phyloP scores from a whole-genome alignment of 1,140 invertebrate genomes.

The Psix sp. region DNA sequence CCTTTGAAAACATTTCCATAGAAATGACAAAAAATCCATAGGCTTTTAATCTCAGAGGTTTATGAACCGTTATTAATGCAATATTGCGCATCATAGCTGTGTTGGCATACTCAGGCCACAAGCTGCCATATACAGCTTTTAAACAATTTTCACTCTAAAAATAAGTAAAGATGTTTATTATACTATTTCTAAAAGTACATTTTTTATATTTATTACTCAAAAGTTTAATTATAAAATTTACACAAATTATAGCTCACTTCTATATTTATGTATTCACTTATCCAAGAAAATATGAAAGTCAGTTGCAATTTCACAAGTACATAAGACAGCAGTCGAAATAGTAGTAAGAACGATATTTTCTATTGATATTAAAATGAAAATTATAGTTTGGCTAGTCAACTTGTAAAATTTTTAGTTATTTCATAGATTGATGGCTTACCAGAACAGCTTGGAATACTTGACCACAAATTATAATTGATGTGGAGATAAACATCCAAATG shows the following conservation, averaged over 20 bases:
- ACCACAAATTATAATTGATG: slow-evolving; percentile 7
- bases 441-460: slow-evolving; percentile 13
- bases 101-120: not conserved
- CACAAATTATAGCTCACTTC: not conserved
- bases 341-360: not conserved
- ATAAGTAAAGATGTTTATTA: no score
- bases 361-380: not conserved
- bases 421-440: slow-evolving; percentile 2
- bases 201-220: not conserved
- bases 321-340: not conserved
- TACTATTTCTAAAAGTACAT: no score
- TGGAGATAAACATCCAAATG: slow-evolving; percentile 23
- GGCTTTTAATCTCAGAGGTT: slow-evolving; percentile 1
- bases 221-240: not conserved
- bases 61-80: slow-evolving; percentile 1
- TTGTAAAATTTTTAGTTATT: not conserved
- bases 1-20: not conserved
- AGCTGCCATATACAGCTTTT: not conserved
- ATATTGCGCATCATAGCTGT: slow-evolving; percentile 4
- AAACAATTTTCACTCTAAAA: slow-evolving; percentile 8
- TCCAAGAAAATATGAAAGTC: slow-evolving; percentile 5
- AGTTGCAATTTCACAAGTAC: slow-evolving; percentile 4
- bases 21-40: not conserved
- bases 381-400: not conserved
- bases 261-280: slow-evolving; percentile 8